Percentiles rank a stretch among this genome's conserved stretches.
Evolutionary conservation across 1,140 invertebrate species (phyloP).

Genomic region (Pseudomyrmex pallidus): DNA sequence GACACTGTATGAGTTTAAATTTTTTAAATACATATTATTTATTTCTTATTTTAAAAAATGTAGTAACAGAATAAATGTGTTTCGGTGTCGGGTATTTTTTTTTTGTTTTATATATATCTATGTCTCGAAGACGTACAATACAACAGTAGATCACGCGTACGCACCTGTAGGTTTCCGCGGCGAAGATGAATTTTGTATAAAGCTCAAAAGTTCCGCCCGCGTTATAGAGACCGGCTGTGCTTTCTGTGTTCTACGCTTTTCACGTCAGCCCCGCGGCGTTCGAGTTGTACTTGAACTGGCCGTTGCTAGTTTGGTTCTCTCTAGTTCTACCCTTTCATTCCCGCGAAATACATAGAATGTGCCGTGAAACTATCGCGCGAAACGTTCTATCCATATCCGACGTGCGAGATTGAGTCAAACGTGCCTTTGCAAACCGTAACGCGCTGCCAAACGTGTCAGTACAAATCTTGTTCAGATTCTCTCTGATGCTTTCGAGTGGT

Average conservation of each 20-base stretch:
- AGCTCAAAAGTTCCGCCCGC: conserved; percentile 12
- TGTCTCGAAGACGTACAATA: neutral
- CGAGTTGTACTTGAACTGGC: conserved; percentile 29
- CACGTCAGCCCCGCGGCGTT: conserved; percentile 7
- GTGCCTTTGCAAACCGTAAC: conserved; percentile 15
- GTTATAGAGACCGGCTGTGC: neutral
- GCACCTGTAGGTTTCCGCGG: neutral
- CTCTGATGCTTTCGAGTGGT: neutral
- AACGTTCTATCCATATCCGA: conserved; percentile 13
- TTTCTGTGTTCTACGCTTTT: conserved; percentile 9
- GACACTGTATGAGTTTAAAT: too few species aligned
- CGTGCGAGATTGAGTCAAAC: conserved; percentile 24
- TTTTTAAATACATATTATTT: too few species aligned
- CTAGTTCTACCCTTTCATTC: conserved; percentile 47
- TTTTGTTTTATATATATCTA: neutral
- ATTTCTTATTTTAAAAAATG: neutral
- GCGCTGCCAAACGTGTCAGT: neutral
- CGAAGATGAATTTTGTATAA: conserved; percentile 19
- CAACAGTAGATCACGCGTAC: neutral
- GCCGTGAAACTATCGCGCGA: conserved; percentile 33
- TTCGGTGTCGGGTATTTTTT: neutral
- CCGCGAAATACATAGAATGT: conserved; percentile 13
- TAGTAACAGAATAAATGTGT: neutral
- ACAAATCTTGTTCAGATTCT: neutral
- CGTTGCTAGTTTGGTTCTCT: conserved; percentile 19